Evolutionary conservation across 2,888 invertebrate species (phyloP), one percentile per base, ranked within the genome.

Genomic region (Hydrotaea diabolus): DNA sequence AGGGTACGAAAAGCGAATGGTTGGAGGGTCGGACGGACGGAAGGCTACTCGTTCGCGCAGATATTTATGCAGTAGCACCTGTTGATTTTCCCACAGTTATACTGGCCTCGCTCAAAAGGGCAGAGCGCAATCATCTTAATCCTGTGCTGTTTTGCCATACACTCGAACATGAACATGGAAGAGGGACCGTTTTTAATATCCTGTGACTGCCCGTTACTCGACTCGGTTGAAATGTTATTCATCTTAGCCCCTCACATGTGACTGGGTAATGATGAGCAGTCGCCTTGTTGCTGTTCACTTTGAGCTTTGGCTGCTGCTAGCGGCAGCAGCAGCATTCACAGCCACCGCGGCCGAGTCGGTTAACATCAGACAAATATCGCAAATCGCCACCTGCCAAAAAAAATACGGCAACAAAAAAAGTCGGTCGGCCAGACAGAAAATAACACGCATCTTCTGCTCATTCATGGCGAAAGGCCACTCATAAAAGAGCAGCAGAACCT

Each of bases 41-140:
- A 13, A 3, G 4, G 11, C 19, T 1, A 66, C 26, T 59, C 59
- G 13, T 59, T 11, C 26, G n/a, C n/a, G 26, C 59, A 80, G 43
- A 78, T 80, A 91, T 91, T 92, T 91, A 88, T 89, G 89, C 87
- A 86, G 87, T 87, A 88, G 89, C 91, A 90, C 90, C 90, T 90
- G 91, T 90, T 91, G 87, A 85, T 87, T 88, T 90, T 91, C 89
- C 91, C 89, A 89, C 89, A 88, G 66, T 66, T 46, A 43, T 62
- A 13, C 9, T 74, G 36, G 71, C 64, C 39, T 26, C 71, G 64
- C 55, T 43, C 59, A 5, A 77, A 57, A 69, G 62, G 57, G 71
- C 72, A 43, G 17, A 15, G 80, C n/a, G n/a, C 57, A 81, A 66
- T 81, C 78, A 73, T 84, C 55, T 81, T 81, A 81, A 81, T 84